These are phyloP conservation scores for Drosophila siamana DNA, from an alignment of 2,888 invertebrate genomes.

Conservation along the genomic window DNA sequence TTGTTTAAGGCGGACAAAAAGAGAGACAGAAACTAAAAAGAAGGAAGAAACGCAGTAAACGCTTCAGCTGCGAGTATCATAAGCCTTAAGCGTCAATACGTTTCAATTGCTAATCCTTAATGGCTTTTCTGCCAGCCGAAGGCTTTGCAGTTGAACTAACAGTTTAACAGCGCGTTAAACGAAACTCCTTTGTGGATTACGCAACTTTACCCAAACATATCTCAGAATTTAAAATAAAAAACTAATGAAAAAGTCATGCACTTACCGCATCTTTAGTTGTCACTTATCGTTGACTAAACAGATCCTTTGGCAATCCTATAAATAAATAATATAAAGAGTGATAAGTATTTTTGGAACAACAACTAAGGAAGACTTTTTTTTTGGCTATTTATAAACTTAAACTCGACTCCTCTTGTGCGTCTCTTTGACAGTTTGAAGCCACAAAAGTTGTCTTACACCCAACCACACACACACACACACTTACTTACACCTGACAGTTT, in stretches of 20 bases:
- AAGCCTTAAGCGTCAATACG: slow-evolving; percentile 10
- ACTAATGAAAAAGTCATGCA: not conserved
- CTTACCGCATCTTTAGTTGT: not conserved
- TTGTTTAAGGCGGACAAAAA: slow-evolving; percentile 8
- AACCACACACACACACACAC: slow-evolving; percentile 1
- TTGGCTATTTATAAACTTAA: slow-evolving; percentile 13
- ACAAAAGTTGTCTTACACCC: slow-evolving; percentile 11
- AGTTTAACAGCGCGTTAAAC: not conserved
- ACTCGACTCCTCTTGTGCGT: not conserved
- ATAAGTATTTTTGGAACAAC: not conserved
- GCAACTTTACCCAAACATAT: not conserved
- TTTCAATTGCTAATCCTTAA: slow-evolving; percentile 23
- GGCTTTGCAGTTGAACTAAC: slow-evolving; percentile 4
- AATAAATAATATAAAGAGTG: not conserved
- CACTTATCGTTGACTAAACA: not conserved
- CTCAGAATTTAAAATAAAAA: not conserved
- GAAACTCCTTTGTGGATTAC: not conserved
- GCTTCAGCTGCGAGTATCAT: slow-evolving; percentile 30
- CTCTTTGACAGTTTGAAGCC: slow-evolving; percentile 23
- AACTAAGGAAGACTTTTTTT: not conserved
- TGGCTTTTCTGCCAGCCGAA: not conserved
- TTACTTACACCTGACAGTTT: not conserved
- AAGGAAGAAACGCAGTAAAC: slow-evolving; percentile 26
- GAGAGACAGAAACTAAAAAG: not conserved
- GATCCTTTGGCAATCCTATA: not conserved